Evolutionary conservation across 2,113 vertebrate species (phyloP).

Genomic region (Mungos mungo): DNA sequence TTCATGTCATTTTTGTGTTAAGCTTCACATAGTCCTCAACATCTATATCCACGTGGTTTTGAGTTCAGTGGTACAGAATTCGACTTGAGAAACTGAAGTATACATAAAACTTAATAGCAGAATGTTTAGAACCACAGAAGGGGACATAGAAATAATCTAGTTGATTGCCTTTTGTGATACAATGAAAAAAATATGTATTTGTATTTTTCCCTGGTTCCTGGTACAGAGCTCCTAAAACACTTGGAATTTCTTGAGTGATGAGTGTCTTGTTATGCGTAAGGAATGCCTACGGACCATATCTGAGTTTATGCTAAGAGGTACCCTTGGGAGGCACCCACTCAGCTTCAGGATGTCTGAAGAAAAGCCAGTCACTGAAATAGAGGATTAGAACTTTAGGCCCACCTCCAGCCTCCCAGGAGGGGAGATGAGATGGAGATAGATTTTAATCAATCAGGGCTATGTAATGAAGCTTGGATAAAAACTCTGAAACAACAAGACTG

Average conservation of each 20-base stretch:
- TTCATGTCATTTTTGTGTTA: not conserved
- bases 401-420: not conserved
- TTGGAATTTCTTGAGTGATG: not conserved
- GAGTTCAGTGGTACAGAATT: not conserved
- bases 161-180: not conserved
- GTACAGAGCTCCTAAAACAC: not conserved
- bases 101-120: not conserved
- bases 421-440: not conserved
- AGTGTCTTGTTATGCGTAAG: not conserved
- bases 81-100: not conserved
- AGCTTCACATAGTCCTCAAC: not conserved
- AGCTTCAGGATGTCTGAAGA: not conserved
- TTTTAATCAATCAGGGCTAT: not conserved
- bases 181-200: not conserved
- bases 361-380: not conserved
- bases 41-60: not conserved
- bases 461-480: not conserved
- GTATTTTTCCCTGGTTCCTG: not conserved
- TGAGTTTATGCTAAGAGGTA: not conserved
- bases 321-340: fast-evolving
- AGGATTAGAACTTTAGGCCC: not conserved
- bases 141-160: not conserved
- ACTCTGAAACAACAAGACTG: not conserved
- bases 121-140: not conserved
- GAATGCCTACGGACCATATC: not conserved